A percentile compares a stretch with the other conserved stretches of the same genome.
phyloP scores from a whole-genome alignment of 2,888 invertebrate genomes.

The Drosophila greeni region DNA sequence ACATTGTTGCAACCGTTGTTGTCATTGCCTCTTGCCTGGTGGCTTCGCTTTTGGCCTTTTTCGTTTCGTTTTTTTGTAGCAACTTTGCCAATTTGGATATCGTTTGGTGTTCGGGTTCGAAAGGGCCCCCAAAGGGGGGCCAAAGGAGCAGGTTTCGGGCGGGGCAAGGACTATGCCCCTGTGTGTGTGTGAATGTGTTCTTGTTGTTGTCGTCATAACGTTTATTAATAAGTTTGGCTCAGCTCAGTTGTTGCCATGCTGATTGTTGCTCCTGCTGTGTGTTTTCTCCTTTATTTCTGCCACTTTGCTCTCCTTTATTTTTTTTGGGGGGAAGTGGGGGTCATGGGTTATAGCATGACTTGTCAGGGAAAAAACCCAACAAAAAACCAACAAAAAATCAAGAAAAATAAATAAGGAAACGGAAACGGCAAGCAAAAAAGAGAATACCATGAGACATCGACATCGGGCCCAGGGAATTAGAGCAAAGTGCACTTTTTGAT shows the following conservation, averaged over 20 bases:
- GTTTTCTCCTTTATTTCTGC: constrained; percentile 13
- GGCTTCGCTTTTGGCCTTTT: constrained; percentile 17
- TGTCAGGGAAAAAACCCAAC: constrained; percentile 44
- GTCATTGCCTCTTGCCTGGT: constrained; percentile 19
- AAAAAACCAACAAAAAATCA: constrained; percentile 15
- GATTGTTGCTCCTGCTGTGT: constrained; percentile 52
- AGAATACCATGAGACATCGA: constrained; percentile 34
- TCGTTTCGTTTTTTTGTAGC: constrained; percentile 57
- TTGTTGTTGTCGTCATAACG: constrained; percentile 59
- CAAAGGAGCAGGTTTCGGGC: background rate
- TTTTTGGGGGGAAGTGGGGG: constrained; percentile 7
- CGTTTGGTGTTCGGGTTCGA: constrained; percentile 29
- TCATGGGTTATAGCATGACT: constrained; percentile 59
- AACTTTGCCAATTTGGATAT: constrained; percentile 71
- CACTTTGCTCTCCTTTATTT: constrained; percentile 14
- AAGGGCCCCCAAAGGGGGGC: background rate
- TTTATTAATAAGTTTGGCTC: constrained; percentile 68
- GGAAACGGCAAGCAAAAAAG: constrained; percentile 6
- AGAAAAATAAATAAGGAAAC: constrained; percentile 17
- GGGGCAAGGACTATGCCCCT: background rate
- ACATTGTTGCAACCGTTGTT: constrained; percentile 12
- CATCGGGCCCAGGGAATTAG: constrained; percentile 56
- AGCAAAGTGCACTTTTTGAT: constrained; percentile 72
- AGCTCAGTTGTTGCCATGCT: constrained; percentile 40
- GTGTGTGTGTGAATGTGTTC: background rate